Evolutionary conservation across 2,888 invertebrate genomes (phyloP).

Genomic region (Coronaproctus castanopsis): DNA sequence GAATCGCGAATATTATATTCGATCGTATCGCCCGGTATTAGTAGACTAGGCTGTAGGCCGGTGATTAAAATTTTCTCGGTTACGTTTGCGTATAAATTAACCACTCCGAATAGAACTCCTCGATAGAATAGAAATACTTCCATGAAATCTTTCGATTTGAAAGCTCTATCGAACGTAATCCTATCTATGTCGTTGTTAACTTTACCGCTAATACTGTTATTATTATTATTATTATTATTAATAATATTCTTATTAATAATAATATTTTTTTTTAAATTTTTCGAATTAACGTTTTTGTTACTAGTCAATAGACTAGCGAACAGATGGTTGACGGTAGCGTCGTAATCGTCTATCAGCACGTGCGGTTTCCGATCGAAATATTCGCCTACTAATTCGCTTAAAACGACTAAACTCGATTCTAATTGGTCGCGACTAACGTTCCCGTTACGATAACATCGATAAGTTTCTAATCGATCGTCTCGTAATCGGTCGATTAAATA

Average conservation of each 20-base stretch:
- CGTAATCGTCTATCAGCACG: background rate
- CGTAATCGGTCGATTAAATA: background rate
- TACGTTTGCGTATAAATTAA: background rate
- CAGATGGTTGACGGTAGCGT: background rate
- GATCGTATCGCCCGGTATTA: background rate
- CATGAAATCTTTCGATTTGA: background rate
- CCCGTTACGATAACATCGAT: background rate
- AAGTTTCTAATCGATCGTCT: background rate
- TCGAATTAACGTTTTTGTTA: background rate
- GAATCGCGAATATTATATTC: background rate
- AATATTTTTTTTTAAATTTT: background rate
- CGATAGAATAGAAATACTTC: background rate
- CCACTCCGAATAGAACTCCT: background rate
- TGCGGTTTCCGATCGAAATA: background rate
- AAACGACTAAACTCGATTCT: background rate
- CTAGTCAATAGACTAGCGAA: background rate
- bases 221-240: no score
- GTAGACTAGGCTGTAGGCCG: background rate
- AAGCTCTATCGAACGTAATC: background rate
- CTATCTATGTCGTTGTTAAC: no score
- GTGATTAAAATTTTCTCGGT: background rate
- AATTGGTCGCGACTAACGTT: background rate
- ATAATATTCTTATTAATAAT: no score
- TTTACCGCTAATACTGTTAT: no score
- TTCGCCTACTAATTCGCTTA: background rate